phyloP scores from a whole-genome alignment of 2,113 vertebrate species.

The Canis aureus region DNA sequence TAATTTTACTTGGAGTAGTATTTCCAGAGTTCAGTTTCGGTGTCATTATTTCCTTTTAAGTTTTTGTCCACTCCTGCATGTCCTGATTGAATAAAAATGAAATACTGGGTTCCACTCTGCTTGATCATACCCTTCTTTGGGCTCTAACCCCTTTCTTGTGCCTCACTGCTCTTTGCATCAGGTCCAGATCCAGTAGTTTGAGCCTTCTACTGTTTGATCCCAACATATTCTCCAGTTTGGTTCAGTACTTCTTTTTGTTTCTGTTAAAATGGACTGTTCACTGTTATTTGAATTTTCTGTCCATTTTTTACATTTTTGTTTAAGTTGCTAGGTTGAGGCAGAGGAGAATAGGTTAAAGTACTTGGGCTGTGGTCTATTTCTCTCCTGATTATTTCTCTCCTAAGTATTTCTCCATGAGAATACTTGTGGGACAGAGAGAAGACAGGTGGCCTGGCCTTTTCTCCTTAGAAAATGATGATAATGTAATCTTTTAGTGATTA shows the following conservation, averaged over 20 bases:
- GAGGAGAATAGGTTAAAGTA: not conserved
- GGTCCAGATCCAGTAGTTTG: not conserved
- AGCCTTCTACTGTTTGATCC: not conserved
- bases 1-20: not conserved
- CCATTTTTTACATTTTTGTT: not conserved
- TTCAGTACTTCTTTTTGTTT: not conserved
- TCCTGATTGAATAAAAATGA: not conserved
- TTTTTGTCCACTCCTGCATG: slow-evolving; percentile 5
- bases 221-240: not conserved
- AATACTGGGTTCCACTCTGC: not conserved
- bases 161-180: not conserved
- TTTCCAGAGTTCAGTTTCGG: slow-evolving; percentile 36
- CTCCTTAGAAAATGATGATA: slow-evolving; percentile 10
- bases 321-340: not conserved
- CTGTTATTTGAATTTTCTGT: not conserved
- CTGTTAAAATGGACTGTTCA: not conserved
- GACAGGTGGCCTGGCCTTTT: not conserved
- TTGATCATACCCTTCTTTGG: not conserved
- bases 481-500: slow-evolving; percentile 52
- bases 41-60: not conserved
- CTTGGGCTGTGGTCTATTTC: not conserved
- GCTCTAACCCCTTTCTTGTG: not conserved
- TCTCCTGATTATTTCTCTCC: slow-evolving; percentile 35
- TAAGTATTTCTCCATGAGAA: too few relatives aligned
- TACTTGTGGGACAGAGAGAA: not conserved